phyloP scores from a whole-genome alignment of 1,140 invertebrate genomes.

The Drosophila dunni region DNA sequence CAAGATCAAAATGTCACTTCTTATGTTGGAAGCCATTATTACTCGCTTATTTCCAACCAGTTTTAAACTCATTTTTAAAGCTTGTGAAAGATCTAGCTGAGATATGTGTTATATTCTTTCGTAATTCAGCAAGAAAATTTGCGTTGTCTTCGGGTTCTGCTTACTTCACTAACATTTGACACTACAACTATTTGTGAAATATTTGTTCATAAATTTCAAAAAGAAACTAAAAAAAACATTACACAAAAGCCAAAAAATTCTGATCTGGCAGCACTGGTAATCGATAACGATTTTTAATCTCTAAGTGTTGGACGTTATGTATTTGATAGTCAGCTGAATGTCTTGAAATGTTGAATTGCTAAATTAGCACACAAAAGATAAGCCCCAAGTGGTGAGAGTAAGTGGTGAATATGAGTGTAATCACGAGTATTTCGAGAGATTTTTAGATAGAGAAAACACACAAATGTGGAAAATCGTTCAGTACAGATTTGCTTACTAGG shows the following conservation, averaged over 20 bases:
- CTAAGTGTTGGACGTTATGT: not conserved
- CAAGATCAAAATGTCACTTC: not conserved
- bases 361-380: not conserved
- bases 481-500: conserved; percentile 62
- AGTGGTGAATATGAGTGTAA: not conserved
- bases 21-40: not conserved
- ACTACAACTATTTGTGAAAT: too few species aligned
- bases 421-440: not conserved
- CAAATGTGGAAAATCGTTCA: not conserved
- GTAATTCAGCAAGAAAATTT: too few species aligned
- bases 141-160: too few species aligned
- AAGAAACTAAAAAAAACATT: too few species aligned
- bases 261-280: too few species aligned
- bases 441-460: not conserved
- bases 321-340: not conserved
- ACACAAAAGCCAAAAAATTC: too few species aligned
- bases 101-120: too few species aligned
- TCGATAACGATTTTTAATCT: too few species aligned
- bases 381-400: not conserved
- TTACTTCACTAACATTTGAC: too few species aligned
- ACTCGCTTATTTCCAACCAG: too few species aligned
- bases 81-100: not conserved
- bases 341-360: not conserved
- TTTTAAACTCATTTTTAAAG: not conserved
- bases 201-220: too few species aligned